Evolutionary conservation across 1,140 invertebrate species (phyloP), one percentile per base, ranked within the genome.

Genomic region (Gonatopus flavifemur): DNA sequence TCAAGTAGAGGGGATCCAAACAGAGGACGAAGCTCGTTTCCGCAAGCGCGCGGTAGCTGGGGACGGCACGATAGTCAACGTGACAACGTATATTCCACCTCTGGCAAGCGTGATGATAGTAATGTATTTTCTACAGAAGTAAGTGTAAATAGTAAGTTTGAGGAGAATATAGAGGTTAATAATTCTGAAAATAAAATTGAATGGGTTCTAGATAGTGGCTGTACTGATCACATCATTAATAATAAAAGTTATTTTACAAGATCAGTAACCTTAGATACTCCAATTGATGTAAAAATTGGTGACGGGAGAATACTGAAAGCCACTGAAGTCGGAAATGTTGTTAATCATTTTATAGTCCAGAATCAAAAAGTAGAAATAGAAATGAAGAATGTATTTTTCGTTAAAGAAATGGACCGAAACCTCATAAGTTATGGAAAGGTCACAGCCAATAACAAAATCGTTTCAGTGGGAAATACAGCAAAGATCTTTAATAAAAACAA

Each of bases 401-500:
- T 28, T 35, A 35, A 42, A 51, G 49, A 35, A 10, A 31, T 51
- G 32, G 30, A 44, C 19, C 43, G 22, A 35, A 51, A 44, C 16
- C 24, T 51, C 21, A 3, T 51, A 19, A 51, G 49, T 44, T 51
- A 44, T 18, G 28, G 24, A 44, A 51, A 51, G 44, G 18, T 33
- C 10, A 33, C 20, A 25, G 5, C 22, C 3, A 51, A 35, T 15
- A 42, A 13, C 18, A 51, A 18, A 33, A 44, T 51, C 10, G 24
- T 51, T 32, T 30, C 49, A 19, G 12, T 10, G 15, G 24, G 30
- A 24, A 22, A 30, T 22, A 44, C 20, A 16, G 28, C 28, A 21
- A 51, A 51, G 22, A 51, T 51, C 36, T 42, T 21, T 42, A 31
- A 40, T 42, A 42, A 42, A 49, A 13, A 42, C 1, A 35, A 31